Evolutionary conservation across 2,888 invertebrate genomes (phyloP).

Genomic region (Mallateleia sp.): DNA sequence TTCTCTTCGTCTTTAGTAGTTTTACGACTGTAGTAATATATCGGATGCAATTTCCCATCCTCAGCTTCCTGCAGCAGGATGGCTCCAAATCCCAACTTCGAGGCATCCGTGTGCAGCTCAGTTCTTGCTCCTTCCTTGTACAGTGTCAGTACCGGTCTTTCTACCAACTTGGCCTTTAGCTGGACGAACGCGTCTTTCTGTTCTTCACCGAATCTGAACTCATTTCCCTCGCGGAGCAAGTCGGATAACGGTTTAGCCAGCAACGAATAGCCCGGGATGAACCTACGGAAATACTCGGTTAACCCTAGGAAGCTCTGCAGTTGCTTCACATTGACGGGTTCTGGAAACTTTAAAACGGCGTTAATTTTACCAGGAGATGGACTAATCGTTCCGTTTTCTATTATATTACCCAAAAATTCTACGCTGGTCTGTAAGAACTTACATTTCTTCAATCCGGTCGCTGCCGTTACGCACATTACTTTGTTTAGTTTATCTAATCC

Average conservation of each 20-base stretch:
- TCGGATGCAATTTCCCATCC: neutral
- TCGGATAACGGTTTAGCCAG: neutral
- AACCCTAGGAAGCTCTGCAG: neutral
- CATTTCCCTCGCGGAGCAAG: neutral
- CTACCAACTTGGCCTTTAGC: neutral
- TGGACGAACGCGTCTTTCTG: neutral
- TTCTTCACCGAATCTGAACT: neutral
- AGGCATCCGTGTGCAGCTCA: neutral
- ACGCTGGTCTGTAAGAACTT: no score
- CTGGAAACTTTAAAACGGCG: neutral
- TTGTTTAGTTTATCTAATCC: no score
- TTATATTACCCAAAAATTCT: no score
- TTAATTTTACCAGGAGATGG: no score
- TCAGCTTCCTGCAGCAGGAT: neutral
- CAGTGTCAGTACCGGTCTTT: neutral
- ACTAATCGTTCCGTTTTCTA: no score
- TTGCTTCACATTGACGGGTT: neutral
- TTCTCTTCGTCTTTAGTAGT: conserved; percentile 76
- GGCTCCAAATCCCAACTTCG: neutral
- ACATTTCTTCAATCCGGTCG: no score
- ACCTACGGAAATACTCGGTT: neutral
- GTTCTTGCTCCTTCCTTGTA: neutral
- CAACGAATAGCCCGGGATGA: neutral
- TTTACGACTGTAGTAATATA: neutral
- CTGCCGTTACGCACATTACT: no score